Percentiles rank a stretch among this genome's conserved stretches.
Conservation (phyloP, 1,140 invertebrate species). For the Neodiprion pinetum region DNA sequence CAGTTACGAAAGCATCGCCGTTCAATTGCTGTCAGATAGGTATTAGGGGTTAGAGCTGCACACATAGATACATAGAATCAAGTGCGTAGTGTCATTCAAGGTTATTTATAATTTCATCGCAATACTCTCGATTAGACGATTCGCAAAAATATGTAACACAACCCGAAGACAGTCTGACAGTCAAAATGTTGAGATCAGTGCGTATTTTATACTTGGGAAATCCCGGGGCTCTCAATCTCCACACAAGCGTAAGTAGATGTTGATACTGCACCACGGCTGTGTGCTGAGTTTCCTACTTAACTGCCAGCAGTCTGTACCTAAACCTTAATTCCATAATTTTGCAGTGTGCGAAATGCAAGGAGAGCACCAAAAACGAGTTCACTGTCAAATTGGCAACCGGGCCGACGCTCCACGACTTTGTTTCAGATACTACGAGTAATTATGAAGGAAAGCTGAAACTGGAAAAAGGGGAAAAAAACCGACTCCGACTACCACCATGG, state of each 20-base stretch:
- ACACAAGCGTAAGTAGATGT: neutral
- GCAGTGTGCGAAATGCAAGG: slow-evolving; percentile 38
- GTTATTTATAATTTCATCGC: neutral
- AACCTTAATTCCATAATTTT: neutral
- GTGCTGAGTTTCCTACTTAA: too few species aligned
- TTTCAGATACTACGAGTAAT: slow-evolving; percentile 43
- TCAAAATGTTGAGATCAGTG: neutral
- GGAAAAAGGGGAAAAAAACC: slow-evolving; percentile 80
- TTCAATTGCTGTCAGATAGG: too few species aligned
- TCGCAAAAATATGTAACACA: too few species aligned
- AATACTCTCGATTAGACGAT: neutral
- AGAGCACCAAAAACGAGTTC: slow-evolving; percentile 44
- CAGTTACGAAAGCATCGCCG: too few species aligned
- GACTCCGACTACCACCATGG: slow-evolving; percentile 94
- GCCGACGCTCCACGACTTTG: slow-evolving; percentile 53
- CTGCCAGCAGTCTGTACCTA: neutral
- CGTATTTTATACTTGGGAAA: neutral
- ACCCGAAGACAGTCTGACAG: neutral
- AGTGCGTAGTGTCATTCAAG: neutral
- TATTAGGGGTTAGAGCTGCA: too few species aligned
- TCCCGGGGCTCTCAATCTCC: neutral
- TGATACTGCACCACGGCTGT: too few species aligned
- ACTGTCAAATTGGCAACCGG: slow-evolving; percentile 50
- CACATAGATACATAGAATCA: neutral
- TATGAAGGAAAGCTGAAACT: slow-evolving; percentile 86